Percentiles rank a stretch among this genome's conserved stretches.
phyloP scores from a whole-genome alignment of 2,888 invertebrate genomes.

The Meiosimyza decipiens region DNA sequence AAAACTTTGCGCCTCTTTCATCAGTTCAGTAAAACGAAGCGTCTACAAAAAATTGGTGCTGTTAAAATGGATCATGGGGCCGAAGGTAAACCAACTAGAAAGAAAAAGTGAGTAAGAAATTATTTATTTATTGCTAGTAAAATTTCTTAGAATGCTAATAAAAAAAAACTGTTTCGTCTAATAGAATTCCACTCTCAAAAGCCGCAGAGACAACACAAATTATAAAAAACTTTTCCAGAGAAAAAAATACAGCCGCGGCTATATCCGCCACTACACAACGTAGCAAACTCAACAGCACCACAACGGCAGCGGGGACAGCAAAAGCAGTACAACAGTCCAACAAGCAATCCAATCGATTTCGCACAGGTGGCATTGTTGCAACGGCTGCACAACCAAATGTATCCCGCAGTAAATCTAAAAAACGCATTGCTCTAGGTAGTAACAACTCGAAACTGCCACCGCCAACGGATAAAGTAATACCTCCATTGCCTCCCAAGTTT shows the following conservation, averaged over 20 bases:
- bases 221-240: conserved; percentile 52
- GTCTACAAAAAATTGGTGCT: not conserved
- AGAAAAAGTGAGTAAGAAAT: conserved; percentile 39
- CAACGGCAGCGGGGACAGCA: conserved; percentile 40
- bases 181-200: conserved; percentile 54
- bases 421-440: no score
- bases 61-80: conserved; percentile 28
- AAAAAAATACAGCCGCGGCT: conserved; percentile 32
- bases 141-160: not conserved
- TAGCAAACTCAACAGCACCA: not conserved
- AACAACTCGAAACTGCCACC: no score
- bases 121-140: not conserved
- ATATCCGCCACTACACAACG: not conserved
- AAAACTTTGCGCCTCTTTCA: conserved; percentile 42
- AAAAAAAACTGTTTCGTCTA: not conserved
- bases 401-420: not conserved
- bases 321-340: conserved; percentile 38
- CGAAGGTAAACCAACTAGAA: conserved; percentile 32
- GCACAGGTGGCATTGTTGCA: conserved; percentile 72
- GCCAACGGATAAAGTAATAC: no score
- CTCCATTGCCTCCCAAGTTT: no score
- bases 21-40: conserved; percentile 33
- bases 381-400: conserved; percentile 66
- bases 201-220: conserved; percentile 58
- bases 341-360: conserved; percentile 66